Base-by-base conservation (phyloP, 2,888 invertebrate genomes). In the Cynaeus angustus region DNA sequence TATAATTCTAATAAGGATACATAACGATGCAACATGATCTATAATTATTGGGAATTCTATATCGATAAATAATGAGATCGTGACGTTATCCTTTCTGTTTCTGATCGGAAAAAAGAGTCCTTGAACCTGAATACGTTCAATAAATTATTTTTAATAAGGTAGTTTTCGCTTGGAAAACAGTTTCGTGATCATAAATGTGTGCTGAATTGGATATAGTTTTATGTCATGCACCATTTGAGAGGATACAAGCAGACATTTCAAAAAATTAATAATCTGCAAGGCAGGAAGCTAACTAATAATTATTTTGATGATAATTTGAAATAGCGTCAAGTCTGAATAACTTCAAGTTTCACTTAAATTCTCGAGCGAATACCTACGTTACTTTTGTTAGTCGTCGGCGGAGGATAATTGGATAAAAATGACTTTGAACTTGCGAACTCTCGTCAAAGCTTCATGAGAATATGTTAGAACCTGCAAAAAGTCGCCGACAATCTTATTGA, bases 401-500 rank as follows among this genome's bases (percentile, higher is more conserved):
- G 33, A 10, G 21, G 59, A 28, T 59, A 59, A 59, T 59, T 59
- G 46, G 28, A 46, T 30, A 46, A 61, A 61, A 61, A 61, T 61
- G 9, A 33, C 52, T 48, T 64, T 64, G 64, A 64, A 64, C 64
- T 53, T 53, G 53, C 53, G 64, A 64, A 64, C 64, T 53, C 50
- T 33, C 37, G 9, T 59, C 59, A 58, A 41, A 58, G 21, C n/a
- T 33, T 10, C 50, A 62, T 62, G 62, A 62, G 62, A 62, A 50
- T 38, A 62, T 38, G 61, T 61, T 38, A 8, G 21, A 28, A 16
- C 26, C 14, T 61, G 10, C 1, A 61, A 59, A 56, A 48, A 61
- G 21, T 16, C 37, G 50, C 64, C 52, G 53, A 64, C 64, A 53
- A 21, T 53, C 53, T 50, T 41, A 64, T 53, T 64, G 64, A 64